Percentiles rank a stretch among this genome's conserved stretches.
phyloP scores from a whole-genome alignment of 2,797 vertebrate genomes.

The Premnoplex brunnescens region DNA sequence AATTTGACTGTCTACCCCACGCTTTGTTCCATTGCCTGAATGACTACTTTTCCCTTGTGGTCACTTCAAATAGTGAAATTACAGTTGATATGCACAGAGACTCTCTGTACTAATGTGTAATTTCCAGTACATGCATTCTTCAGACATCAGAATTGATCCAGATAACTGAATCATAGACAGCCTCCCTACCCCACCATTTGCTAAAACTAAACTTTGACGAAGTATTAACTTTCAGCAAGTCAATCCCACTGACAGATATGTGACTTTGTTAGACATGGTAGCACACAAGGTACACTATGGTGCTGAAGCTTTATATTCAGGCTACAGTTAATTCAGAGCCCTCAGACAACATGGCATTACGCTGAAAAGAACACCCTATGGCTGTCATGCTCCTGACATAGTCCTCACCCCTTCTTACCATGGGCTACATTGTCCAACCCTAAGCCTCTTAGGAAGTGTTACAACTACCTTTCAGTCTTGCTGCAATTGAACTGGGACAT shows the following conservation, averaged over 20 bases:
- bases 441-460: background rate
- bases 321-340: background rate
- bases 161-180: background rate
- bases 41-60: background rate
- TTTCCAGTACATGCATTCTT: background rate
- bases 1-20: background rate
- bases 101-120: background rate
- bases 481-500: background rate
- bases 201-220: background rate
- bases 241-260: background rate
- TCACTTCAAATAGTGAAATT: background rate
- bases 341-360: background rate
- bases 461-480: background rate
- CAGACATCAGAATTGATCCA: background rate
- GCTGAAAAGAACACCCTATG: background rate
- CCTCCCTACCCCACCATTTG: background rate
- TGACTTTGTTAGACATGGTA: background rate
- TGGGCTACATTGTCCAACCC: background rate
- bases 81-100: background rate
- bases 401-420: background rate
- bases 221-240: background rate
- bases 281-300: background rate
- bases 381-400: background rate
- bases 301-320: background rate
- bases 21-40: background rate